phyloP scores from a whole-genome alignment of 2,888 invertebrate species.

The Hydropsyche betteni region DNA sequence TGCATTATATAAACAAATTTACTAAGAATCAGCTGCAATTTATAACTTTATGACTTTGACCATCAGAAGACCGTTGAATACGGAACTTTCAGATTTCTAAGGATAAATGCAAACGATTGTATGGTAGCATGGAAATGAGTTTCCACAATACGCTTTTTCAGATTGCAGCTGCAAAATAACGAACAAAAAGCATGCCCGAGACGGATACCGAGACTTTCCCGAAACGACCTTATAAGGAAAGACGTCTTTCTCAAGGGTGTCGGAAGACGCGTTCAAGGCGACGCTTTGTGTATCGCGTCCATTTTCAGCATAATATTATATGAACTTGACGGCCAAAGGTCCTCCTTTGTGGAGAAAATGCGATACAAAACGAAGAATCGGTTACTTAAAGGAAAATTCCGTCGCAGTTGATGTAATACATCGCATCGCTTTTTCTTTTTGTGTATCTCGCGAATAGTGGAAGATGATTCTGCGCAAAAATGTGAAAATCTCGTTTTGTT shows the following conservation, averaged over 20 bases:
- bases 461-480: conserved; percentile 21
- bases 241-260: neutral
- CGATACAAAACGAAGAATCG: neutral
- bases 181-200: neutral
- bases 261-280: conserved; percentile 14
- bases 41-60: neutral
- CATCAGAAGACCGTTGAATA: neutral
- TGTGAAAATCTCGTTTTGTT: conserved; percentile 18
- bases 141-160: conserved; percentile 9
- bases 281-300: conserved; percentile 27
- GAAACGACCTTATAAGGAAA: conserved; percentile 4
- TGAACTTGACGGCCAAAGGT: neutral
- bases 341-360: conserved; percentile 10
- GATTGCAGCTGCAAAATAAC: neutral
- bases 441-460: neutral
- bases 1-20: neutral
- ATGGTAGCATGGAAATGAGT: neutral
- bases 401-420: no score
- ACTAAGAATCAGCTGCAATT: neutral
- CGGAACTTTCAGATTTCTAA: no score
- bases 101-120: neutral
- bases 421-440: neutral
- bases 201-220: neutral
- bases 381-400: neutral
- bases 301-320: conserved; percentile 18